Evolutionary conservation across 2,113 vertebrate genomes (phyloP).

Genomic region (Thalassoma bifasciatum): DNA sequence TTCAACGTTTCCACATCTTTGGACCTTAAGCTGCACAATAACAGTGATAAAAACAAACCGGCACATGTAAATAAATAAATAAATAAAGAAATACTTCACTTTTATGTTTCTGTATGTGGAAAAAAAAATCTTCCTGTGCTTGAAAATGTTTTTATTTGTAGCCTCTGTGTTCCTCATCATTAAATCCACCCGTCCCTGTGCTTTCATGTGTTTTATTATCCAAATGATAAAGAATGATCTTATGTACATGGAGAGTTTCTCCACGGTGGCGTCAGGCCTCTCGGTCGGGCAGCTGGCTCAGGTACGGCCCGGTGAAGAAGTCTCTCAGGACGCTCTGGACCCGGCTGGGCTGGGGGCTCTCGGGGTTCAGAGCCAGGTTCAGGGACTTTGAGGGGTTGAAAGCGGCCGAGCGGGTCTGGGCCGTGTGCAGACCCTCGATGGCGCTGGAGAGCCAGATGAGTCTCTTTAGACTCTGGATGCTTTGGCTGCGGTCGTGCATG

Average conservation of each 20-base stretch:
- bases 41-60: background rate
- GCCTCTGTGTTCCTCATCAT: too few relatives aligned
- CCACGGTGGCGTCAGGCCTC: slow-evolving; percentile 47
- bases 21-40: background rate
- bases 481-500: slow-evolving; percentile 83
- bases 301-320: slow-evolving; percentile 70
- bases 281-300: slow-evolving; percentile 50
- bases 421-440: slow-evolving; percentile 83
- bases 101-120: background rate
- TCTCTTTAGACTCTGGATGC: slow-evolving; percentile 85
- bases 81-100: background rate
- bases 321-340: slow-evolving; percentile 71
- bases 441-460: slow-evolving; percentile 85
- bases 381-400: slow-evolving; percentile 27
- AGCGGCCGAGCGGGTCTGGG: slow-evolving; percentile 63
- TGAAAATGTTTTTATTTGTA: background rate
- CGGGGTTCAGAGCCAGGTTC: slow-evolving; percentile 40
- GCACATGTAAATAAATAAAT: background rate
- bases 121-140: background rate
- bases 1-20: background rate
- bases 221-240: slow-evolving; percentile 8
- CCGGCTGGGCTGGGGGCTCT: slow-evolving; percentile 22
- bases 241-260: background rate
- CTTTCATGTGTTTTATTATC: slow-evolving; percentile 14
- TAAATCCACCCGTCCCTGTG: background rate